phyloP scores from a whole-genome alignment of 2,888 invertebrate species.

The Heliothis peltigera region DNA sequence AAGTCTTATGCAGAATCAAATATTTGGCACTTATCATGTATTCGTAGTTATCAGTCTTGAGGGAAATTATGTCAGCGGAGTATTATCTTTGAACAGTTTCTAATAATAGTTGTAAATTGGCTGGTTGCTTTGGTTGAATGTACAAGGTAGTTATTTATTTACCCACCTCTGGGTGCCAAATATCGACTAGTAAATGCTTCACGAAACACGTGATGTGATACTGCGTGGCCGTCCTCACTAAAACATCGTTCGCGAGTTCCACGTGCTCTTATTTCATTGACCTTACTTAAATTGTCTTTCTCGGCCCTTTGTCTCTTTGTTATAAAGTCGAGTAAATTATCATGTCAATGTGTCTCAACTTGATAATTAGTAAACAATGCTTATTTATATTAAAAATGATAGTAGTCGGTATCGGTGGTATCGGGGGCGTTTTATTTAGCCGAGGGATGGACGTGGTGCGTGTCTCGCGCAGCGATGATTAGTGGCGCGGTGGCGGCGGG shows the following conservation, averaged over 20 bases:
- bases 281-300: constrained; percentile 67
- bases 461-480: constrained; percentile 50
- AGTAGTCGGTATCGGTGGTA: constrained; percentile 27
- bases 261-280: constrained; percentile 75
- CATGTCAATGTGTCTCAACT: constrained; percentile 49
- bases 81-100: constrained; percentile 51
- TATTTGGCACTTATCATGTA: constrained; percentile 17
- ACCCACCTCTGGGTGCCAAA: constrained; percentile 64
- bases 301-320: constrained; percentile 70
- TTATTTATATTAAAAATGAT: constrained; percentile 51
- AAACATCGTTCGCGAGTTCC: constrained; percentile 56
- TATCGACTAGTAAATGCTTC: constrained; percentile 57
- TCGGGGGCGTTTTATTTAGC: constrained; percentile 34
- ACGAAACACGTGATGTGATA: constrained; percentile 64
- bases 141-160: constrained; percentile 55
- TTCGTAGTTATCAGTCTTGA: constrained; percentile 33
- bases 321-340: constrained; percentile 50
- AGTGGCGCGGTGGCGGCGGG: constrained; percentile 65
- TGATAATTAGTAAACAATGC: constrained; percentile 57
- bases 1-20: constrained; percentile 17
- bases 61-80: constrained; percentile 47
- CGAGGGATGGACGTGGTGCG: constrained; percentile 40
- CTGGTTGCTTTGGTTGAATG: constrained; percentile 56
- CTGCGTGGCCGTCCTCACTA: constrained; percentile 52
- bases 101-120: constrained; percentile 58